phyloP scores from a whole-genome alignment of 2,888 invertebrate genomes.

The Baccha elongata region DNA sequence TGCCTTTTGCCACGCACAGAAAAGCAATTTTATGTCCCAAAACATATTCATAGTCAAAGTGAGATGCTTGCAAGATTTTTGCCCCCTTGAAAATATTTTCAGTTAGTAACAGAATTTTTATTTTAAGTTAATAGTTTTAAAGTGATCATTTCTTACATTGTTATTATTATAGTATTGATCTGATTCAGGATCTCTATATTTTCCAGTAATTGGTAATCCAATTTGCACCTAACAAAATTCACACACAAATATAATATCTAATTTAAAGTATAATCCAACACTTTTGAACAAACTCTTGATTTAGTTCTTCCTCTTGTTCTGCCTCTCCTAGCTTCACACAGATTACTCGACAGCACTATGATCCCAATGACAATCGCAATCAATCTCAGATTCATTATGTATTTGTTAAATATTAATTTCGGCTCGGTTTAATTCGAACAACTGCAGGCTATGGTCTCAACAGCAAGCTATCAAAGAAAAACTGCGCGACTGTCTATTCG shows the following conservation, averaged over 20 bases:
- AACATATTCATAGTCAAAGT: constrained; percentile 96
- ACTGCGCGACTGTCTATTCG: constrained; percentile 56
- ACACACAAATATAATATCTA: constrained; percentile 25
- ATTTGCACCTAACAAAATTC: constrained; percentile 87
- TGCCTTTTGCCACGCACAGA: constrained; percentile 94
- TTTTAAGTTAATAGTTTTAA: background rate
- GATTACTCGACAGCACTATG: constrained; percentile 80
- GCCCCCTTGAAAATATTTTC: constrained; percentile 87
- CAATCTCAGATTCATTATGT: constrained; percentile 78
- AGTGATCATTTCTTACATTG: constrained; percentile 83
- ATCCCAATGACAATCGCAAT: constrained; percentile 78
- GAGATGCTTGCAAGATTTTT: constrained; percentile 93
- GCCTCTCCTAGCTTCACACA: constrained; percentile 86
- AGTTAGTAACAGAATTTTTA: too few species aligned
- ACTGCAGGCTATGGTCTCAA: constrained; percentile 62
- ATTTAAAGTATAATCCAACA: background rate
- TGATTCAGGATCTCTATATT: constrained; percentile 94
- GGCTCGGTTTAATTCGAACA: background rate
- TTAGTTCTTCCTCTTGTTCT: constrained; percentile 89
- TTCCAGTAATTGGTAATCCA: constrained; percentile 93
- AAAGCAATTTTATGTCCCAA: constrained; percentile 97
- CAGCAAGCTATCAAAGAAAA: constrained; percentile 15
- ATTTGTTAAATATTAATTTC: background rate
- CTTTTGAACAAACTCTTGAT: constrained; percentile 85
- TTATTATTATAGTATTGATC: constrained; percentile 95